Conservation (phyloP, 2,113 vertebrate species). For the Speoplatyrhinus poulsoni region DNA sequence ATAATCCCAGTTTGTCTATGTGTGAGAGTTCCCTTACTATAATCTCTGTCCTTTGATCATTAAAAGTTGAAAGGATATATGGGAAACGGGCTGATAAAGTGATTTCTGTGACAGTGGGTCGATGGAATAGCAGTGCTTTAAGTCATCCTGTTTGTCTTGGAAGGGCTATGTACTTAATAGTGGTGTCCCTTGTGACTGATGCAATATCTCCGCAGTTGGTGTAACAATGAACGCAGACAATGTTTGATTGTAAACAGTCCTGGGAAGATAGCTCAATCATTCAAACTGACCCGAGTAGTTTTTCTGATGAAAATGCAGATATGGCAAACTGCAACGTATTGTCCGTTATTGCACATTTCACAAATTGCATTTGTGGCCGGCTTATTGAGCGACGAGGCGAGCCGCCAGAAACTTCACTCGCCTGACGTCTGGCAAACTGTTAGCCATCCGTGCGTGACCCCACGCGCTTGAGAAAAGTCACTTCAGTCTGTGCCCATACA, state of each 20-base stretch:
- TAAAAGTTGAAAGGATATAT: slow-evolving; percentile 76
- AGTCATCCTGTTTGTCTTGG: slow-evolving; percentile 79
- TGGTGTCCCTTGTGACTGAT: slow-evolving; percentile 79
- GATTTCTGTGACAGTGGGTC: slow-evolving; percentile 76
- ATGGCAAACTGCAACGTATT: slow-evolving; percentile 52
- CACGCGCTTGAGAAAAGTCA: slow-evolving; percentile 67
- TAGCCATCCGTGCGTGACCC: slow-evolving; percentile 56
- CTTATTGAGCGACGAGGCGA: slow-evolving; percentile 38
- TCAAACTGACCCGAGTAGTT: slow-evolving; percentile 73
- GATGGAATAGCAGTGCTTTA: slow-evolving; percentile 73
- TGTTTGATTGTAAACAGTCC: slow-evolving; percentile 71
- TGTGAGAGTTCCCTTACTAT: slow-evolving; percentile 72
- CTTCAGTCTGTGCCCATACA: slow-evolving; percentile 66
- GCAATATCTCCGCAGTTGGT: slow-evolving; percentile 71
- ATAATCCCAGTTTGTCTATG: slow-evolving; percentile 68
- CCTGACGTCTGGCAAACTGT: slow-evolving; percentile 63
- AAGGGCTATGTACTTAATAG: slow-evolving; percentile 76
- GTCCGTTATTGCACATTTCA: slow-evolving; percentile 57
- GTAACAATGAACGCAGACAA: slow-evolving; percentile 72
- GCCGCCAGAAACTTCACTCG: slow-evolving; percentile 46
- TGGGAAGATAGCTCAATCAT: slow-evolving; percentile 71
- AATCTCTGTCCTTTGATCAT: slow-evolving; percentile 78
- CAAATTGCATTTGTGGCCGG: slow-evolving; percentile 48
- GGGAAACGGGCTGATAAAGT: slow-evolving; percentile 74
- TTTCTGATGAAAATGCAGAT: slow-evolving; percentile 74